Conservation (phyloP, 2,797 vertebrate species). For the Strix occidentalis region DNA sequence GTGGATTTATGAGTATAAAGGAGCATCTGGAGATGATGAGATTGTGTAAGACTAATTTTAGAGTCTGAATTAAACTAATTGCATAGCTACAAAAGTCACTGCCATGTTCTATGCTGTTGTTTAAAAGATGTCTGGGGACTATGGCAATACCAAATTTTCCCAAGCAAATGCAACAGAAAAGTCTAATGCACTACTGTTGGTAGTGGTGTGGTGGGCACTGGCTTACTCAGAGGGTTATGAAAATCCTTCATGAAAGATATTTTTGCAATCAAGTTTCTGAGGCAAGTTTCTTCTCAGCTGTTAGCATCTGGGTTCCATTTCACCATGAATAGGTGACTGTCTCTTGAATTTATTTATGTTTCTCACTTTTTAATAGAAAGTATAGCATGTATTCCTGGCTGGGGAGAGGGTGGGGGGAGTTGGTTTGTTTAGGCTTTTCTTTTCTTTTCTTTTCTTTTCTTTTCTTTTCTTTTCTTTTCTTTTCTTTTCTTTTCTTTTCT, state of each 20-base stretch:
- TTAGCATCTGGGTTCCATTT: constrained; percentile 54
- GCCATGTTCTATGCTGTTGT: background rate
- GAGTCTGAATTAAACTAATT: constrained; percentile 38
- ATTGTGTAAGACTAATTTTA: constrained; percentile 66
- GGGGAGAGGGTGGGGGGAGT: no score
- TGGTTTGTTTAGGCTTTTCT: background rate
- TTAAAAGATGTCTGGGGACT: background rate
- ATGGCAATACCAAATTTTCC: background rate
- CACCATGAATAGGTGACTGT: constrained; percentile 33
- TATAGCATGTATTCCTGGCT: background rate
- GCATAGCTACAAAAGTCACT: constrained; percentile 1
- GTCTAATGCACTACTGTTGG: background rate
- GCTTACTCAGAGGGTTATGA: background rate
- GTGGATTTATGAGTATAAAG: constrained; percentile 53
- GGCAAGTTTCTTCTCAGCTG: constrained; percentile 32
- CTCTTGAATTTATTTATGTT: constrained; percentile 32
- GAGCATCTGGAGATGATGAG: constrained; percentile 67
- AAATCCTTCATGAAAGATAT: constrained; percentile 19
- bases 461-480: no score
- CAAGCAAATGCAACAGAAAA: background rate
- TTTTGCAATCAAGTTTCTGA: constrained; percentile 17
- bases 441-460: no score
- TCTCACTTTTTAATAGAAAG: constrained; percentile 6
- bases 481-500: no score
- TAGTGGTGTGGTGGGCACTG: background rate